Percentiles rank a stretch among this genome's conserved stretches.
phyloP scores from a whole-genome alignment of 2,888 invertebrate genomes.

The Opisthograptis luteolata region DNA sequence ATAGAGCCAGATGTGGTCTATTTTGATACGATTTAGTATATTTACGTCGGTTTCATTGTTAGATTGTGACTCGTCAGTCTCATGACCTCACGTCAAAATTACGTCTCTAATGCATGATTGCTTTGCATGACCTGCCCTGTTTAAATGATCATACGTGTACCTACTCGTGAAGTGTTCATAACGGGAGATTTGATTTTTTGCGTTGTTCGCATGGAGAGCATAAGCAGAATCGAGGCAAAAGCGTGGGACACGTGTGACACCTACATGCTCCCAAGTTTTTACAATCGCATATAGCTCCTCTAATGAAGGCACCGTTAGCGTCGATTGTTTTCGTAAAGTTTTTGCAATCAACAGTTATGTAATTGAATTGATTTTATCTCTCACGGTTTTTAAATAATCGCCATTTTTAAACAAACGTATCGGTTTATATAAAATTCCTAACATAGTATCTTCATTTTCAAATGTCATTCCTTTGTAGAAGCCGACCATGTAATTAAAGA shows the following conservation, averaged over 20 bases:
- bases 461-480: background rate
- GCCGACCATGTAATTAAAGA: background rate
- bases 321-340: slow-evolving; percentile 48
- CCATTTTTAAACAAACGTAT: background rate
- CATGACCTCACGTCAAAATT: background rate
- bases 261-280: slow-evolving; percentile 48
- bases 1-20: slow-evolving; percentile 18
- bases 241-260: slow-evolving; percentile 66
- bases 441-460: background rate
- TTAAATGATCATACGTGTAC: slow-evolving; percentile 9
- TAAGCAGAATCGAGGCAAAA: slow-evolving; percentile 53
- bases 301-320: slow-evolving; percentile 43
- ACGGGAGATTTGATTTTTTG: slow-evolving; percentile 20
- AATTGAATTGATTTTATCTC: slow-evolving; percentile 31
- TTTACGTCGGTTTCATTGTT: background rate
- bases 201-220: slow-evolving; percentile 54
- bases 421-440: background rate
- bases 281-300: slow-evolving; percentile 38
- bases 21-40: background rate
- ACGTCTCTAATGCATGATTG: background rate
- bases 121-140: slow-evolving; percentile 8
- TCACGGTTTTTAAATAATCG: slow-evolving; percentile 12
- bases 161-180: slow-evolving; percentile 2
- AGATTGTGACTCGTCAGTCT: background rate
- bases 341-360: slow-evolving; percentile 42